Conservation (phyloP, 2,797 vertebrate genomes). For the Myiotriccus ornatus region DNA sequence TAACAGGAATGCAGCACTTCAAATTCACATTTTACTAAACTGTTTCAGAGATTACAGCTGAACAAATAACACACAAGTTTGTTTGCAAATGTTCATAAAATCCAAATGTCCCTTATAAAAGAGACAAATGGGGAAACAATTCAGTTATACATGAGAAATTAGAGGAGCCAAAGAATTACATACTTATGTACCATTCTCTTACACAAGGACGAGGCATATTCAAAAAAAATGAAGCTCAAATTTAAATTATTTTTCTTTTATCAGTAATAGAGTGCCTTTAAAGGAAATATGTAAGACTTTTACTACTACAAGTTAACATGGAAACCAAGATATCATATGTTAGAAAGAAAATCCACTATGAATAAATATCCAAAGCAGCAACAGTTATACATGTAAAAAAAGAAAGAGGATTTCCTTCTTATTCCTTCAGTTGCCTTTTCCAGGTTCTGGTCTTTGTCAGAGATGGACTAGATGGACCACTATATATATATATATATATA, state of each 20-base stretch:
- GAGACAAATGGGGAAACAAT: neutral
- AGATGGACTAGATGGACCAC: neutral
- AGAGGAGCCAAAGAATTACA: neutral
- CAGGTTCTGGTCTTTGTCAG: neutral
- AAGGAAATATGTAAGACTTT: neutral
- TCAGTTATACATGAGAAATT: neutral
- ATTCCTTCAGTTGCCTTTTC: neutral
- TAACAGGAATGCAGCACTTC: neutral
- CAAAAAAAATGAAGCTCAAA: neutral
- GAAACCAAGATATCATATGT: neutral
- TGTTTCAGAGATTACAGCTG: neutral
- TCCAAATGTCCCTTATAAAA: neutral
- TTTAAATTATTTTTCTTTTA: neutral
- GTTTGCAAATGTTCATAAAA: neutral
- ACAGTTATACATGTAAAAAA: neutral
- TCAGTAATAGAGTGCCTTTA: neutral
- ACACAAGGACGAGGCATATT: neutral
- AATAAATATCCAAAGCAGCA: neutral
- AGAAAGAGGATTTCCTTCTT: neutral
- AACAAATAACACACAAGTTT: neutral
- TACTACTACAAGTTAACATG: neutral
- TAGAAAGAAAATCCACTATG: neutral
- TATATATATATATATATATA: too few species aligned
- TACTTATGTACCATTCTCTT: neutral
- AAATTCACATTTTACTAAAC: neutral